Evolutionary conservation across 2,888 invertebrate genomes (phyloP), one percentile per base, ranked within the genome.

Genomic region (Sacculina carcini): DNA sequence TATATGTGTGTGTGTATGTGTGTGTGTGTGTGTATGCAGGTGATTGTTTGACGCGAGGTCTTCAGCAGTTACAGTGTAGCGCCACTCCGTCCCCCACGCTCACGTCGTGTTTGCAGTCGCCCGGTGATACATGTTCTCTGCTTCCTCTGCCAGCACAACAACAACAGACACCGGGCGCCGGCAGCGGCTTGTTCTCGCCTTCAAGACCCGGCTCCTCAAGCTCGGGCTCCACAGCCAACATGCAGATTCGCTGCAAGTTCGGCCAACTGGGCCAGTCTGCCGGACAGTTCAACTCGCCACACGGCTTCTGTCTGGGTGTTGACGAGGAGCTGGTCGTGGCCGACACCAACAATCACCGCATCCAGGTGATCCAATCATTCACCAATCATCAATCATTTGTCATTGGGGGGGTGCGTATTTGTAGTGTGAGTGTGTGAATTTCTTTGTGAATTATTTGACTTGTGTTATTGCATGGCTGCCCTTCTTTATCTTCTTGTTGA

Each of bases 271-370:
- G 92, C 28, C 81, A 86, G 28, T 80, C 80, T 55, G 86, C 86
- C 64, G 83, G 85, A 21, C 90, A 92, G 67, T 92, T 94, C 62
- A 90, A 89, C 68, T 90, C 92, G 1, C 92, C 92, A 0, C 92
- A 94, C 66, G 92, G 92, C 44, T 94, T 94, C 66, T 94, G 92
- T 63, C 73, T 94, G 56, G 90, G 92, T 32, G 74, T 79, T 50
- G 89, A 90, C 62, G 90, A 92, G 65, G 90, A 92, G 62, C 90
- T 94, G 58, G 83, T 92, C 60, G 90, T 92, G 23, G 92, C 90
- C 39, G 86, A 92, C 65, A 92, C 92, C 5, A 89, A 92, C 65
- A 92, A 92, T 66, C 92, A 94, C 69, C 79, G 92, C 56, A 85
- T 94, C 62, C 84, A 86, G 69, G 80, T 79, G 63, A 54, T 23